Percentiles rank a stretch among this genome's conserved stretches.
Evolutionary conservation across 2,888 invertebrate species (phyloP).

Genomic region (Linnaemya tessellans): DNA sequence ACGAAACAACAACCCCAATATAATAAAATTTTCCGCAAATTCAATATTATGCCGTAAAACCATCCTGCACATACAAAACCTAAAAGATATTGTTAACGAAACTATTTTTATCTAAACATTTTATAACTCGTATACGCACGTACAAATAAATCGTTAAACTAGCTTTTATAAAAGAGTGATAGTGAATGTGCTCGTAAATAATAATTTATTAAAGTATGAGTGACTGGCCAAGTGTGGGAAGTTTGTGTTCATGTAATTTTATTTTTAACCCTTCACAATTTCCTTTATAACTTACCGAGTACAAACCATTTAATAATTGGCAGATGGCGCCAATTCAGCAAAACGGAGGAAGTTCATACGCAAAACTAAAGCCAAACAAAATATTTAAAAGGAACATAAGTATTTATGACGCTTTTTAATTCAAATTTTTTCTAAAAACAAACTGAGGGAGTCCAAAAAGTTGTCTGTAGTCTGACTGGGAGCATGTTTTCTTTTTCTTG

Average conservation of each 20-base stretch:
- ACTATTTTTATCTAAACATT: not conserved
- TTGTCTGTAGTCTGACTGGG: not conserved
- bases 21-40: slow-evolving; percentile 21
- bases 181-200: not conserved
- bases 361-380: not conserved
- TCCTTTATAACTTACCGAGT: slow-evolving; percentile 56
- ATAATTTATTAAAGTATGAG: not conserved
- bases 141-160: slow-evolving; percentile 10
- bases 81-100: not conserved
- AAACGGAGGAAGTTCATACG: slow-evolving; percentile 4
- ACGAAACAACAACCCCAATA: not conserved
- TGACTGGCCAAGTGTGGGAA: not conserved
- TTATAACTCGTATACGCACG: slow-evolving; percentile 6
- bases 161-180: not conserved
- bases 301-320: slow-evolving; percentile 61
- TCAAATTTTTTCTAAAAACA: not conserved
- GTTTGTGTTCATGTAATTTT: not conserved
- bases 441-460: slow-evolving; percentile 5
- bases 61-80: not conserved
- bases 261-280: slow-evolving; percentile 50
- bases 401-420: not conserved
- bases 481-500: slow-evolving; percentile 10
- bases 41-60: not conserved
- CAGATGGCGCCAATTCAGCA: slow-evolving; percentile 57
- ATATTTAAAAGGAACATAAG: slow-evolving; percentile 25